phyloP scores from a whole-genome alignment of 2,113 vertebrate genomes.

The Psilopogon haemacephalus region DNA sequence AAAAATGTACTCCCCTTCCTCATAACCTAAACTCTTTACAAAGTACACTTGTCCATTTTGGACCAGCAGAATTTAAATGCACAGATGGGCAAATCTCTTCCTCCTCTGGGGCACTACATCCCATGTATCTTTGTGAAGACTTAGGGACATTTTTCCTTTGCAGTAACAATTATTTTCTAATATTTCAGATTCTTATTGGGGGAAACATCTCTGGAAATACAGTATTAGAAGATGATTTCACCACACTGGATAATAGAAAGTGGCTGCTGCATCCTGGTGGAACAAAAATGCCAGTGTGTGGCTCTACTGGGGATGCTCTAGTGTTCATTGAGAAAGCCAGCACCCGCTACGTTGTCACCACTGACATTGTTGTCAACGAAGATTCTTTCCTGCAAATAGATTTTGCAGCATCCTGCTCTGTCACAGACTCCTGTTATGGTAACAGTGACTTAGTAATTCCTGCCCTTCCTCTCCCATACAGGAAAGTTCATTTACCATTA shows the following conservation, averaged over 20 bases:
- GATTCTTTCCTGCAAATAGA: slow-evolving; percentile 97
- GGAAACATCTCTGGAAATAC: slow-evolving; percentile 96
- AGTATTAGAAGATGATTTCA: slow-evolving; percentile 94
- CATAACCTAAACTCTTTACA: background rate
- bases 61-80: background rate
- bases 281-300: slow-evolving; percentile 95
- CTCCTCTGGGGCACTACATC: background rate
- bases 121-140: background rate
- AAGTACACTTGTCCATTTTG: background rate
- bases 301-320: slow-evolving; percentile 91
- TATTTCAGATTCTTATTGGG: slow-evolving; percentile 90
- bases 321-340: slow-evolving; percentile 98
- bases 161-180: background rate
- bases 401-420: slow-evolving; percentile 97
- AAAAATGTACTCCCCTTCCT: background rate
- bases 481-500: background rate
- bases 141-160: background rate
- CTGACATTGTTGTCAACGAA: slow-evolving; percentile 91
- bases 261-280: slow-evolving; percentile 97
- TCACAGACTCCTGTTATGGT: slow-evolving; percentile 97
- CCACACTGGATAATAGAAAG: slow-evolving; percentile 86
- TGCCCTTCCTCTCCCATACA: background rate
- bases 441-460: slow-evolving; percentile 45
- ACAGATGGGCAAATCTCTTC: background rate
- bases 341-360: slow-evolving; percentile 94